These are phyloP conservation scores for Ariolimax columbianus DNA, from an alignment of 2,888 invertebrate species.

Conservation along the genomic window DNA sequence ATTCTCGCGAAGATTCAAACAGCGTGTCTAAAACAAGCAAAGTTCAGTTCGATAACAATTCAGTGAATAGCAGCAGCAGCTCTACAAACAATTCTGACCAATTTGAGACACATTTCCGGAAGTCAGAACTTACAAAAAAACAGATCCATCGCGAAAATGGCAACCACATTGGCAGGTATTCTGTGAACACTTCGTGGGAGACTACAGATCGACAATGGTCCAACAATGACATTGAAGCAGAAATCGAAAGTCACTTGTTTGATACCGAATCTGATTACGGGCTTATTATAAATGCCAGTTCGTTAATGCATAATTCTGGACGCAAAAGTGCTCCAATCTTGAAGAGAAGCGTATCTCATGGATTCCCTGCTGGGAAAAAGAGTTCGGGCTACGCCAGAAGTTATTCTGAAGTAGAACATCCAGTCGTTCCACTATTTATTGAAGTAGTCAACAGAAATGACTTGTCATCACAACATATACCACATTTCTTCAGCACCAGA, in stretches of 20 bases:
- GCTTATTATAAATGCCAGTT: neutral
- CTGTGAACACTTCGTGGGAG: neutral
- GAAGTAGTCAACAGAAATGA: neutral
- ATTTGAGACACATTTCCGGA: neutral
- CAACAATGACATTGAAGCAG: neutral
- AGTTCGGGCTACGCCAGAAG: neutral
- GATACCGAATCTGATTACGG: neutral
- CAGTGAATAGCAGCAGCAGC: neutral
- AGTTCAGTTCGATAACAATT: neutral
- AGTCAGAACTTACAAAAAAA: neutral
- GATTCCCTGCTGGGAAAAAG: no score
- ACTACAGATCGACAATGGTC: neutral
- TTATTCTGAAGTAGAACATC: neutral
- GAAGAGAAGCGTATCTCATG: neutral
- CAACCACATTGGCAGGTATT: neutral
- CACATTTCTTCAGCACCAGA: neutral
- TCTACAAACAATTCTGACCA: neutral
- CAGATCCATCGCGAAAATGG: neutral
- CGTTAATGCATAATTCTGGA: neutral
- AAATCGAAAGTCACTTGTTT: neutral
- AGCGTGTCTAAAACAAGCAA: neutral
- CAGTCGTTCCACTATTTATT: neutral
- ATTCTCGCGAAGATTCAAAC: neutral
- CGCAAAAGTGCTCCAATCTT: neutral
- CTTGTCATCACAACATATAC: neutral